Base-by-base conservation (phyloP, 1,140 invertebrate species). In the Saccostrea cuccullata region DNA sequence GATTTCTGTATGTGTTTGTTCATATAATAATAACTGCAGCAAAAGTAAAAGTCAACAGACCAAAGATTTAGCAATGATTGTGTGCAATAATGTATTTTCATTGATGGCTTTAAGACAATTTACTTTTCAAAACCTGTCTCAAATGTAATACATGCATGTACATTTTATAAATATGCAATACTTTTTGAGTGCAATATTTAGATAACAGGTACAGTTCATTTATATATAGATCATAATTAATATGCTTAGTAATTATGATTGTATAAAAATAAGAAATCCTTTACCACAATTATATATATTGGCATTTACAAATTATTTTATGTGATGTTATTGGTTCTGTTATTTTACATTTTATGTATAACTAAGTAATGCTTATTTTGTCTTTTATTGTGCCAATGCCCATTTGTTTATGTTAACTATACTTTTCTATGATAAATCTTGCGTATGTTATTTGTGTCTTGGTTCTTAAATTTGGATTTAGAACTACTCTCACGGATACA, bases 401-500 rank as follows among this genome's bases (percentile, higher is more conserved):
- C 17, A 77, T 36, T 30, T 77, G 70, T 30, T 77, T 30, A 77
- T 30, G 26, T 20, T 67, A 13, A 77, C 23, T 30, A 77, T 30
- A 15, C 11, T 77, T 30, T 77, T 77, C 30, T 26, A 77, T 77
- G 30, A 30, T 77, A 77, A 77, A 77, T 77, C 70, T 77, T 77
- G 70, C 30, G 26, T 64, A 64, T 17, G 17, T 64, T 64, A 20
- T 20, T 17, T 17, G 17, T 17, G 58, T 64, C 5, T 20, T 64
- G 1, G 9, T 47, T 47, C 5, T 47, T 47, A 8, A 9, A 9
- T 47, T 8, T 47, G 47, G 9, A 47, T 47, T 47, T 9, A 47
- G 47, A 8, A 47, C 47, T 8, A 47, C 47, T 47, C 47, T 47
- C 47, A 47, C 1, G 47, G 47, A 47, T 47, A 47, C 47, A 47